Base-by-base conservation (phyloP, 2,888 invertebrate species). In the Heteromurus nitidus region DNA sequence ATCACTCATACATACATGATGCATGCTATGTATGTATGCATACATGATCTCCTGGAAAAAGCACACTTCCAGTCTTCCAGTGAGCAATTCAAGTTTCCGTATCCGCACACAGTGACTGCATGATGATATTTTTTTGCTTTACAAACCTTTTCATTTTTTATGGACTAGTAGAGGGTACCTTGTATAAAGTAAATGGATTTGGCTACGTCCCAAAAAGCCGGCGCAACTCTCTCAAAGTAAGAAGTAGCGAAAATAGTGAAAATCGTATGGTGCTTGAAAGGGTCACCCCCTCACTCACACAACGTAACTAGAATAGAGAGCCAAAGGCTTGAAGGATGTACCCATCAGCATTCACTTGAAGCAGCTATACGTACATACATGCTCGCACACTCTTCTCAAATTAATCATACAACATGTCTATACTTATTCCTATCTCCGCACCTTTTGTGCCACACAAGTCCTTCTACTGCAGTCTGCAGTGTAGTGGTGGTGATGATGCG, bases 151-250 rank as follows among this genome's bases (percentile, higher is more conserved):
- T 62, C 24, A 65, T 67, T 73, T 73, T 68, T 76, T 76, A 76
- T 68, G 44, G 68, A 75, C 44, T 42, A 65, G n/a, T n/a, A 76
- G 68, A 67, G 30, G 20, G 64, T 53, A 31, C 42, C 42, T 18
- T 64, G 47, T 22, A 30, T 55, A 62, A n/a, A 44, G 55, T 68
- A 67, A 68, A 68, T 76, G 76, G 76, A 31, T 67, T 76, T 76
- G 76, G 76, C 76, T 58, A 68, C 67, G 53, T 44, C 67, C 76
- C 76, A 76, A 76, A 68, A 76, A 76, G 28, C 55, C 36, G 44
- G 55, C 26, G 16, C 36, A 20, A 31, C 22, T 7, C 20, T 31
- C 47, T 3, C 47, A 30, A 30, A 30, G 31, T 18, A 60, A 30
- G 31, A 13, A 28, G 2, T 24, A 55, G 20, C 18, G 50, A 36